These are phyloP conservation scores for Entomyzon cyanotis DNA, from an alignment of 2,113 vertebrate genomes.

Conservation along the genomic window DNA sequence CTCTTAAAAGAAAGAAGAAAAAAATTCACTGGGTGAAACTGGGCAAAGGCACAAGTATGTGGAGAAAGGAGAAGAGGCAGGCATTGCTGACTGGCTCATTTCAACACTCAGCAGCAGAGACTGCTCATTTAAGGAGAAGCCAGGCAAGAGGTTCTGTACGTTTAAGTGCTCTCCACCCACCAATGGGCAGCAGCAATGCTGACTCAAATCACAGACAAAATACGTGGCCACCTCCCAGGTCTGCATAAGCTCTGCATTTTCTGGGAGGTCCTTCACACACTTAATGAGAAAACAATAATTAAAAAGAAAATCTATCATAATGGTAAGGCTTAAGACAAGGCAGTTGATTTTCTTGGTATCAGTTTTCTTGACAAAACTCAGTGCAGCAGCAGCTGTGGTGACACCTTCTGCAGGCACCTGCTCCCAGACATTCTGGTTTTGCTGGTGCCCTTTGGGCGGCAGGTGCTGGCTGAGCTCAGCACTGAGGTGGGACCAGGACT, in stretches of 20 bases:
- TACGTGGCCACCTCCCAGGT: background rate
- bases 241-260: background rate
- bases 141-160: background rate
- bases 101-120: background rate
- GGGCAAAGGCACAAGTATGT: fast-evolving
- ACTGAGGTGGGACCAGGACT: background rate
- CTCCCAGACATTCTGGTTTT: background rate
- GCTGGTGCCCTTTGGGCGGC: background rate
- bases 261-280: background rate
- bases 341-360: background rate
- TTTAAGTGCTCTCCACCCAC: background rate
- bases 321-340: background rate
- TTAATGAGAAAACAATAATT: background rate
- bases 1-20: background rate
- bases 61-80: background rate
- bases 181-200: background rate
- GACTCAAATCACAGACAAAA: background rate
- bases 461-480: background rate
- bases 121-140: background rate
- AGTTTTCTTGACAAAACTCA: background rate
- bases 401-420: background rate
- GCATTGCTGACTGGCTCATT: background rate
- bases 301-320: background rate
- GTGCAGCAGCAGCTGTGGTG: background rate
- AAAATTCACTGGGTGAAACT: background rate